phyloP scores from a whole-genome alignment of 2,113 vertebrate genomes.

The Syrrhaptes paradoxus region DNA sequence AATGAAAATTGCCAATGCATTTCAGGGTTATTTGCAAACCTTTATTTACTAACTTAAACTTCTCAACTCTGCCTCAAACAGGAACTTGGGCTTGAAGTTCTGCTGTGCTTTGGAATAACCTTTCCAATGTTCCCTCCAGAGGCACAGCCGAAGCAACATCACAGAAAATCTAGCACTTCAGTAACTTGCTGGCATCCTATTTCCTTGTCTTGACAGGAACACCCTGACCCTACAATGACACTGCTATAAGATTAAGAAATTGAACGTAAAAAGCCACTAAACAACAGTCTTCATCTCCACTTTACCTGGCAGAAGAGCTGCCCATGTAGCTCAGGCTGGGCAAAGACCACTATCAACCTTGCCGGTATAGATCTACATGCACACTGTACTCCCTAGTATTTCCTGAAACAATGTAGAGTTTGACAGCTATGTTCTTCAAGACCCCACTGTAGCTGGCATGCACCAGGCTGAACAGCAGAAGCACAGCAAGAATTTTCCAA shows the following conservation, averaged over 20 bases:
- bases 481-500: not conserved
- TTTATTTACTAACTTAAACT: not conserved
- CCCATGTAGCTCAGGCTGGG: not conserved
- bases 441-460: fast-evolving
- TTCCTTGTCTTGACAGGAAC: not conserved
- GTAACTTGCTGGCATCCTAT: not conserved
- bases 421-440: not conserved
- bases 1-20: not conserved
- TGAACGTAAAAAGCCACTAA: not conserved
- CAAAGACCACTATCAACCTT: not conserved
- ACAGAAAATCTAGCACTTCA: not conserved
- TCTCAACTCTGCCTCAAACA: not conserved
- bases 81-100: not conserved
- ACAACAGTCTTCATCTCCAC: not conserved
- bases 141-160: not conserved
- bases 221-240: not conserved
- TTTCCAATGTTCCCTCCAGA: not conserved
- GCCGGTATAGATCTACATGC: not conserved
- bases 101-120: not conserved
- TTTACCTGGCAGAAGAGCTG: not conserved
- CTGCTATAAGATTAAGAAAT: not conserved
- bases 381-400: not conserved
- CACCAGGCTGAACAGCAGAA: not conserved
- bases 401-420: not conserved
- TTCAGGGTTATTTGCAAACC: not conserved